Evolutionary conservation across 1,140 invertebrate species (phyloP).

Genomic region (Sipha flava): DNA sequence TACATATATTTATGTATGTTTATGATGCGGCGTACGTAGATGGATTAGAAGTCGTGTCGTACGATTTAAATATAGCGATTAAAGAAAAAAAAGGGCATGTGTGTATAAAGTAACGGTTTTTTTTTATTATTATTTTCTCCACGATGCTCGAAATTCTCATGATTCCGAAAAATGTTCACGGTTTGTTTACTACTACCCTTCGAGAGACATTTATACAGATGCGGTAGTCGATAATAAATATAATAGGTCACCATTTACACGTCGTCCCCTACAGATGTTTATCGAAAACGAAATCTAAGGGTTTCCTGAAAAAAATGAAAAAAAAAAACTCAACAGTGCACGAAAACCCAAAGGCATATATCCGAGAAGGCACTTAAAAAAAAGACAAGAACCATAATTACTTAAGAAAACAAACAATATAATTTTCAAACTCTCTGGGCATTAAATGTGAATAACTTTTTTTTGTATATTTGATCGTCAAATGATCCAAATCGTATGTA

Average conservation of each 20-base stretch:
- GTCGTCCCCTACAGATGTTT: background rate
- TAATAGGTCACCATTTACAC: background rate
- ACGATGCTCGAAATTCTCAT: slow-evolving; percentile 11
- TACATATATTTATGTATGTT: background rate
- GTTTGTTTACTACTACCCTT: slow-evolving; percentile 3
- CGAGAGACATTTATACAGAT: background rate
- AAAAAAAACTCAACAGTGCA: background rate
- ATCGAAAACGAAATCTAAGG: background rate
- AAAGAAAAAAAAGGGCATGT: background rate
- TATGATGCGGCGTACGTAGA: background rate
- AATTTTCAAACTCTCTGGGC: background rate
- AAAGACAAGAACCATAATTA: background rate
- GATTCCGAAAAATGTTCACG: slow-evolving; percentile 27
- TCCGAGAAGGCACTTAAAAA: background rate
- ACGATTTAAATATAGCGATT: slow-evolving; percentile 28
- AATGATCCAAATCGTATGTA: no score
- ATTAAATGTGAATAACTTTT: no score
- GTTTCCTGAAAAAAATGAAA: background rate
- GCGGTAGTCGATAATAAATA: slow-evolving; percentile 7
- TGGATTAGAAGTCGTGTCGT: slow-evolving; percentile 10
- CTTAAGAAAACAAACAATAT: slow-evolving; percentile 4
- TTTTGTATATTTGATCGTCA: no score
- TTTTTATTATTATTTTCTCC: background rate
- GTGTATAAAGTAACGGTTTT: slow-evolving; percentile 26
- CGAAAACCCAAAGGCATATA: background rate